Conservation (phyloP, 2,113 vertebrate genomes). For the Notechis scutatus region DNA sequence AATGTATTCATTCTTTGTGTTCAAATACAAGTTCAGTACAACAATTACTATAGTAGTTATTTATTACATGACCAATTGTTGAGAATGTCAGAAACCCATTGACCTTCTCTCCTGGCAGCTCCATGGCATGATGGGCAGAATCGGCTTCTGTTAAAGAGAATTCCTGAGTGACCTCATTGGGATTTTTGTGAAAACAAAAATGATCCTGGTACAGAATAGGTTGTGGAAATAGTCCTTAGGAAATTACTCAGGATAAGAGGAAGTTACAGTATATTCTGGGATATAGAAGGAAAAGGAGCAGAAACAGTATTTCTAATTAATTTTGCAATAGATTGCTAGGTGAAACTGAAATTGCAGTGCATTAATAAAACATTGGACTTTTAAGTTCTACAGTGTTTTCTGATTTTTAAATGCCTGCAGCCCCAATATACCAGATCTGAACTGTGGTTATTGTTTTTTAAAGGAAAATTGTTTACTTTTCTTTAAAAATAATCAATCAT, state of each 20-base stretch:
- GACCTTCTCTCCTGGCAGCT: neutral
- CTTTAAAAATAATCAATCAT: conserved; percentile 19
- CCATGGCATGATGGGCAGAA: neutral
- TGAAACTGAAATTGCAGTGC: neutral
- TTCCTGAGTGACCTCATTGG: conserved; percentile 32
- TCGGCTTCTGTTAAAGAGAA: conserved; percentile 26
- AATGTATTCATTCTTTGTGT: neutral
- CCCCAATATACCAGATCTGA: neutral
- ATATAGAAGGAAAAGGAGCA: neutral
- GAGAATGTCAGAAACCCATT: conserved; percentile 17
- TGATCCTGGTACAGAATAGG: conserved; percentile 14
- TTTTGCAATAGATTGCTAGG: neutral
- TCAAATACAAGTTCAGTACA: neutral
- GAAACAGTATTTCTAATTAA: neutral
- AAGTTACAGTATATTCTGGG: conserved; percentile 14
- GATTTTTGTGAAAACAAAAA: conserved; percentile 53
- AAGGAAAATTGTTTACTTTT: neutral
- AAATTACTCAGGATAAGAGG: conserved; percentile 42
- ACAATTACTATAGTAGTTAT: neutral
- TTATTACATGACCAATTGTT: neutral
- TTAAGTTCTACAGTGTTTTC: neutral
- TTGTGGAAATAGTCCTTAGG: conserved; percentile 29
- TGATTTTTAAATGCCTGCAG: neutral
- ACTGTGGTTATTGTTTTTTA: conserved; percentile 4
- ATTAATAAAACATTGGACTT: neutral